A percentile compares a stretch with the other conserved stretches of the same genome.
These are phyloP conservation scores for Rhinella marina DNA, from an alignment of 2,797 vertebrate species.

Conservation along the genomic window DNA sequence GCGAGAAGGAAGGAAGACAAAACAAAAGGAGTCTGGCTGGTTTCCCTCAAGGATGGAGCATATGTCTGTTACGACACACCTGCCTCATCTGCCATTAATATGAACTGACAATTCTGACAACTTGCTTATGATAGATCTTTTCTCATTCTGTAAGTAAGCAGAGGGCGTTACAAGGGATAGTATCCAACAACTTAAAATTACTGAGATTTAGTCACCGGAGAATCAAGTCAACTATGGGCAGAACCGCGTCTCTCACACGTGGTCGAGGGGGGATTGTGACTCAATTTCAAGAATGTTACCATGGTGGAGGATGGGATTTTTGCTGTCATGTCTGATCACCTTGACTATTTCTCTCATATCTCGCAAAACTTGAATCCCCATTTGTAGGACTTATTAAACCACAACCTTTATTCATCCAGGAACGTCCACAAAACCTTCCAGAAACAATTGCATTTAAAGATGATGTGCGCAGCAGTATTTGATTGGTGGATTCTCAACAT, in stretches of 20 bases:
- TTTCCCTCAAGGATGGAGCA: constrained; percentile 48
- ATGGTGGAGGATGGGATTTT: neutral
- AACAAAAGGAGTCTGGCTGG: constrained; percentile 35
- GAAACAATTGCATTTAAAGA: neutral
- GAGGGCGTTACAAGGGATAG: constrained; percentile 2
- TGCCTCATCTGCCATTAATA: constrained; percentile 52
- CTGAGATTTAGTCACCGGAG: neutral
- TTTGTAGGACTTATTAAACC: neutral
- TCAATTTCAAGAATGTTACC: too few relatives aligned
- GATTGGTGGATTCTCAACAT: too few relatives aligned
- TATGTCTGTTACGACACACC: constrained; percentile 47
- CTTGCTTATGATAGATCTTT: constrained; percentile 29
- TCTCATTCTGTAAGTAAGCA: neutral
- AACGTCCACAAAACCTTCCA: neutral
- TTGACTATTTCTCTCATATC: neutral
- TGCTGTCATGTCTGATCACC: neutral
- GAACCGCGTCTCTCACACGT: too few relatives aligned
- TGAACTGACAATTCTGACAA: constrained; percentile 56
- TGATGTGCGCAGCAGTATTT: too few relatives aligned
- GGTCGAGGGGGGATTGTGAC: too few relatives aligned
- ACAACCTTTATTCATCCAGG: neutral
- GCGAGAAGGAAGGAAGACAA: constrained; percentile 43
- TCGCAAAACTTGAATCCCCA: neutral
- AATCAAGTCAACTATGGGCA: too few relatives aligned
- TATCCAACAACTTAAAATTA: neutral